Conservation (phyloP, 2,113 vertebrate genomes). For the Athene cunicularia region DNA sequence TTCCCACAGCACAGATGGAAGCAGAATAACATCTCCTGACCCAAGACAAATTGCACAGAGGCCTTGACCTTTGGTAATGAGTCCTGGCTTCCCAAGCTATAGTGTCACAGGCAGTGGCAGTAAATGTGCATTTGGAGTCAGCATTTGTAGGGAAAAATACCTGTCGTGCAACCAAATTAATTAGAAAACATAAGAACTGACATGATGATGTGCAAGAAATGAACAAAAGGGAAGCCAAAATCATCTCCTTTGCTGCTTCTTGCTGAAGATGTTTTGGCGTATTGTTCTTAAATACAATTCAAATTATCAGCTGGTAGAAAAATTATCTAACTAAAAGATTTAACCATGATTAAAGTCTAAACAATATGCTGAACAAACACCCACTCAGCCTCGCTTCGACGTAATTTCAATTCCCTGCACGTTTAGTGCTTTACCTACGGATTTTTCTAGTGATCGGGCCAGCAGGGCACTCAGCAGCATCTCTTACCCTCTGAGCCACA, state of each 20-base stretch:
- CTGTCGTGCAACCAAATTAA: background rate
- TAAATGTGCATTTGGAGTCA: background rate
- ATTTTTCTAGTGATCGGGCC: background rate
- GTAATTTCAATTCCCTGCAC: background rate
- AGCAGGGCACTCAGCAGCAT: background rate
- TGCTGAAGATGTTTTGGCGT: background rate
- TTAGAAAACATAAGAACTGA: background rate
- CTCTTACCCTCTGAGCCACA: background rate
- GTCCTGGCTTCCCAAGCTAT: background rate
- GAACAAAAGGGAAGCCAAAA: background rate
- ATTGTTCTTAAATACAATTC: constrained; percentile 31
- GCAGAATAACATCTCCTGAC: background rate
- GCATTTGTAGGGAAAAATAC: background rate
- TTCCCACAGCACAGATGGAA: background rate
- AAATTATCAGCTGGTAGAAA: constrained; percentile 30
- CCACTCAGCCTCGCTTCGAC: background rate
- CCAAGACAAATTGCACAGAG: background rate
- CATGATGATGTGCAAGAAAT: background rate
- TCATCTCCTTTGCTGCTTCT: background rate
- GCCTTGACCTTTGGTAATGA: background rate
- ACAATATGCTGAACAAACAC: constrained; percentile 32
- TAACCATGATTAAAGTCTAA: constrained; percentile 45
- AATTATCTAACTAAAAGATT: constrained; percentile 55
- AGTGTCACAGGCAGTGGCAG: background rate
- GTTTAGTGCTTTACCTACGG: accelerated